Base-by-base conservation (phyloP, 2,113 vertebrate genomes). In the Toxotes jaculatrix region DNA sequence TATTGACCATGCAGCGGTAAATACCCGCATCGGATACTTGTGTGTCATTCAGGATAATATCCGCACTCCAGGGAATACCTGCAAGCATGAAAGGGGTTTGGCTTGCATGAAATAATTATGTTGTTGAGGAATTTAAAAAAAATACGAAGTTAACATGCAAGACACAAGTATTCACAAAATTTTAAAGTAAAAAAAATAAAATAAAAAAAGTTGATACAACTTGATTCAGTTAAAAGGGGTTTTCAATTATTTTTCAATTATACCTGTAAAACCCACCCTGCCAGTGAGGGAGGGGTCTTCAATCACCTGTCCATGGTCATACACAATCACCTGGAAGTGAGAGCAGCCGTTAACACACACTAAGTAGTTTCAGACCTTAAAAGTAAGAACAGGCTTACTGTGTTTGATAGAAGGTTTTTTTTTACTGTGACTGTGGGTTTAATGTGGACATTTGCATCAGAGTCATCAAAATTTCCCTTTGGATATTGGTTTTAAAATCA, bases 1-100 rank as follows among this genome's bases (percentile, higher is more conserved):
- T 96, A 74, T 91, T 95, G 75, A 96, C 96, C 88, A 96, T 94
- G 74, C 96, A 96, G 69, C 94, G 96, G 83, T 96, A 96, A 13
- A 89, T 69, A 0, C 96, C 96, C 0, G 95, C 93, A 11, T 96
- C 96, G 0, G 95, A 94, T 3, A 91, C 69, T 0, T 85, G 94
- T 0, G 95, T 95, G 77, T 92, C 79, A n/a, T 96, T 96, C 56
- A 97, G 88, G 53, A 95, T 6, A n/a, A 97, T 90, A 64, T 96
- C 95, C 23, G 95, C 96, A 5, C 92, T 96, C 90, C 88, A 91
- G 19, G 89, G 96, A 65, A 89, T 85, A 21, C 89, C 93, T 94
- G 83, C 66, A 53, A 27, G 19, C 47, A 53, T 12, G 10, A 3
- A 17, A 14, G 27, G 49, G 45, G 7, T 53, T 53, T 8, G 51